A percentile compares a stretch with the other conserved stretches of the same genome.
phyloP scores from a whole-genome alignment of 2,113 vertebrate species.

The Paracyprichromis sp. region DNA sequence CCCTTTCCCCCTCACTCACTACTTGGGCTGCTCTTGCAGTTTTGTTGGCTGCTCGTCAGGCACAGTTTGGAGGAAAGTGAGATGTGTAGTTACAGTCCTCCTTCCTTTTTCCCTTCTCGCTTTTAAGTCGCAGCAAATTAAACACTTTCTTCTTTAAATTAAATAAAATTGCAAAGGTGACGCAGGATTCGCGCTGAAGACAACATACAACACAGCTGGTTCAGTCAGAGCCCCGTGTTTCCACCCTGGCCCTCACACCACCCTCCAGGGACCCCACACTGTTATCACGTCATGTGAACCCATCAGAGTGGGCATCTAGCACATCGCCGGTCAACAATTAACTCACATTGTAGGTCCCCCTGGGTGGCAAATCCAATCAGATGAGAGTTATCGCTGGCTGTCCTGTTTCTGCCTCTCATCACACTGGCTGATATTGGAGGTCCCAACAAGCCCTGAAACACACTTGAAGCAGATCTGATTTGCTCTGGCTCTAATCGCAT shows the following conservation, averaged over 20 bases:
- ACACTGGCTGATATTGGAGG: neutral
- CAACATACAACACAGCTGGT: neutral
- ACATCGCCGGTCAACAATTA: slow-evolving; percentile 59
- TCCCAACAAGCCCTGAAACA: neutral
- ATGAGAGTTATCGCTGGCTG: slow-evolving; percentile 20
- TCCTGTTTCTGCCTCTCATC: slow-evolving; percentile 17
- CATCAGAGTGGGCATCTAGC: slow-evolving; percentile 46
- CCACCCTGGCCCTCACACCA: neutral
- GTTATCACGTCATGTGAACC: slow-evolving; percentile 61
- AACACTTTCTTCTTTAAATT: neutral
- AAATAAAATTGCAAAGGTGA: neutral
- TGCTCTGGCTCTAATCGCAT: neutral
- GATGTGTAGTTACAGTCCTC: neutral
- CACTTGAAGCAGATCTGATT: neutral
- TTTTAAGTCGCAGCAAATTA: neutral
- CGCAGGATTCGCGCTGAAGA: neutral
- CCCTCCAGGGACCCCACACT: neutral
- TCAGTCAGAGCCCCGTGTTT: neutral
- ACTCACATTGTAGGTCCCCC: slow-evolving; percentile 45
- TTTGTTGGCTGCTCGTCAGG: slow-evolving; percentile 1
- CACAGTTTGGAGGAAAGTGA: neutral
- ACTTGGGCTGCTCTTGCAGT: neutral
- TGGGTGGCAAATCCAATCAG: slow-evolving; percentile 61
- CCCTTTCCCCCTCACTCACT: neutral
- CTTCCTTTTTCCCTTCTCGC: neutral